Base-by-base conservation (phyloP, 2,888 invertebrate genomes). In the Synergus laeviventris region DNA sequence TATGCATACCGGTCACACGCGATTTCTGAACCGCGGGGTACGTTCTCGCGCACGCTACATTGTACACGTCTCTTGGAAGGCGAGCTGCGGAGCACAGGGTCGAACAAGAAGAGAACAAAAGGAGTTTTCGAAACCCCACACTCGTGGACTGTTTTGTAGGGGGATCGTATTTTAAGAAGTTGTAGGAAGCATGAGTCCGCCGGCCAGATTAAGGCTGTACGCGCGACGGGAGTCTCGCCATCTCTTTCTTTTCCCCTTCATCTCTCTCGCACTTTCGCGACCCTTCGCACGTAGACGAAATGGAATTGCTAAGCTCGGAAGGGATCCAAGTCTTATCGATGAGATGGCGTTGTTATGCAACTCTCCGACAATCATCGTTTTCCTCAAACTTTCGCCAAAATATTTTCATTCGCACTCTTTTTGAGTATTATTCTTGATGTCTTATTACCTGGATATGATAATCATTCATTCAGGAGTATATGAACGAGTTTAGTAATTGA, bases 131-230 rank as follows among this genome's bases (percentile, higher is more conserved):
- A 79, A 81, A 80, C 82, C 76, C 78, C 70, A 70, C 70, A 81
- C 83, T 85, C 82, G 81, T 80, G 83, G 84, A 85, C 84, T 84
- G 85, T 86, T 86, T 84, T 81, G 84, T 86, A 84, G 85, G 85
- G 86, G 86, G 84, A 85, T 86, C 81, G 85, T 87, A 87, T 87
- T 87, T 87, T 87, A 87, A 87, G 85, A 87, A 86, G 84, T 86
- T 87, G 85, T 85, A 86, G 86, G 86, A 87, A 86, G 86, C 87
- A 82, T 81, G 84, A 84, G 83, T 85, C 84, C 82, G 81, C 84
- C 83, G 84, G 83, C 86, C 86, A 85, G 85, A 85, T 86, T 84
- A 84, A 87, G 84, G 85, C 85, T 84, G 83, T 82, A 81, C 83
- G 82, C 81, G 81, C 75, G 81, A 82, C 77, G 77, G 81, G 80